Base-by-base conservation (phyloP, 2,888 invertebrate species). In the Drosophila rellima region DNA sequence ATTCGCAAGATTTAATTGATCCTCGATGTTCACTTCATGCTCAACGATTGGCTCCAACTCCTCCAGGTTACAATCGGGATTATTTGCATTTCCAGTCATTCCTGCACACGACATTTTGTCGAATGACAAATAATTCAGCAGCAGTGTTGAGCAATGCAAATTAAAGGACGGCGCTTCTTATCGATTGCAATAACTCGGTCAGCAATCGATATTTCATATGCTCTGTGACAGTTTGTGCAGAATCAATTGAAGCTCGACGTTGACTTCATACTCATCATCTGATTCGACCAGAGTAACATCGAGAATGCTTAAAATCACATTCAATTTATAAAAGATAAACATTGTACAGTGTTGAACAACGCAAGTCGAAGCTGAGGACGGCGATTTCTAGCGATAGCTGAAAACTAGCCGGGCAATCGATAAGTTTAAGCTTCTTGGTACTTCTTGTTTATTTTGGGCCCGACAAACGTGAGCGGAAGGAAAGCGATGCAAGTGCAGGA, bases 401-500 rank as follows among this genome's bases (percentile, higher is more conserved):
- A 26, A 26, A 26, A 7, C 7, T 26, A 26, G 7, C 1, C 7
- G 7, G 2, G 26, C 26, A 26, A 26, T 26, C 26, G 26, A 26
- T 26, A 26, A 26, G 7, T 26, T 7, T 7, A 7, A 26, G 26
- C 26, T 26, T 26, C n/a, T 7, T 7, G 26, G 26, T 6, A 26
- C 26, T 7, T 23, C 2, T 26, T 26, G 26, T 26, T 26, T 1
- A 7, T 1, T 26, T 39, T 67, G 50, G 5, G 39, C 31, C 44
- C 45, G 13, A 31, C 6, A 61, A 74, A 68, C 52, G 48, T 33
- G 70, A 61, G 40, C 33, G 52, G 20, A 42, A 69, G 70, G 47
- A 57, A 77, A 77, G 44, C 44, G 44, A 39, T 63, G 66, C 44
- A n/a, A 55, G 40, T 42, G 55, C 55, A 75, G 60, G 71, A 71